phyloP scores from a whole-genome alignment of 2,797 vertebrate genomes.

The Jordanella pulchra region DNA sequence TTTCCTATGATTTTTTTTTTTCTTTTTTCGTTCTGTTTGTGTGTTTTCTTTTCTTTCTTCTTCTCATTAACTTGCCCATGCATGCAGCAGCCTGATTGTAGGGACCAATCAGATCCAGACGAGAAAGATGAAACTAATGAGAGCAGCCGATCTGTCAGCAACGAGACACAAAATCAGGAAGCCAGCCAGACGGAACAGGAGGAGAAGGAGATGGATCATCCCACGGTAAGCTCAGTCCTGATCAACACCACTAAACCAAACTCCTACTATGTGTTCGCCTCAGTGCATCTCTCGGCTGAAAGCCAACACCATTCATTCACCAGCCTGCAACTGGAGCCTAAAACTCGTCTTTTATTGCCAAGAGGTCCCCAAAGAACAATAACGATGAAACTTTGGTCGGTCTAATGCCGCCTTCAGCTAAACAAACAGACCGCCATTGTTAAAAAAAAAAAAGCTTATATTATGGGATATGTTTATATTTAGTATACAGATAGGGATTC shows the following conservation, averaged over 20 bases:
- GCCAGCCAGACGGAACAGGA: constrained; percentile 69
- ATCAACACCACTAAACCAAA: background rate
- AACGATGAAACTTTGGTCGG: background rate
- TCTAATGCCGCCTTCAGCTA: background rate
- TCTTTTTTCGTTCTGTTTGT: constrained; percentile 39
- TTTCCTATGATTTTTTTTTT: constrained; percentile 62
- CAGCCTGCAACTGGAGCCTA: background rate
- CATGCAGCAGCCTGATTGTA: constrained; percentile 95
- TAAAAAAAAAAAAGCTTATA: background rate
- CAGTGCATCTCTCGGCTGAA: background rate
- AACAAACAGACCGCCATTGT: background rate
- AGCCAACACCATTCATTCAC: background rate
- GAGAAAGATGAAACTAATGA: constrained; percentile 74
- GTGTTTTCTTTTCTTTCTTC: constrained; percentile 65
- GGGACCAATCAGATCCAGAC: constrained; percentile 84
- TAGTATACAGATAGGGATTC: background rate
- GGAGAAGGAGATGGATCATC: constrained; percentile 82
- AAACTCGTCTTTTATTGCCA: constrained; percentile 1
- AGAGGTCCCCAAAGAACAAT: background rate
- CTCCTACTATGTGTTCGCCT: background rate
- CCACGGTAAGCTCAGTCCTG: constrained; percentile 74
- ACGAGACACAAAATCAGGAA: constrained; percentile 80
- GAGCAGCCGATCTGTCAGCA: constrained; percentile 72
- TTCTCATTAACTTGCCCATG: constrained; percentile 85
- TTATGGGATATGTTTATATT: background rate